Conservation (phyloP, 2,113 vertebrate genomes). For the Tringa solitaria region DNA sequence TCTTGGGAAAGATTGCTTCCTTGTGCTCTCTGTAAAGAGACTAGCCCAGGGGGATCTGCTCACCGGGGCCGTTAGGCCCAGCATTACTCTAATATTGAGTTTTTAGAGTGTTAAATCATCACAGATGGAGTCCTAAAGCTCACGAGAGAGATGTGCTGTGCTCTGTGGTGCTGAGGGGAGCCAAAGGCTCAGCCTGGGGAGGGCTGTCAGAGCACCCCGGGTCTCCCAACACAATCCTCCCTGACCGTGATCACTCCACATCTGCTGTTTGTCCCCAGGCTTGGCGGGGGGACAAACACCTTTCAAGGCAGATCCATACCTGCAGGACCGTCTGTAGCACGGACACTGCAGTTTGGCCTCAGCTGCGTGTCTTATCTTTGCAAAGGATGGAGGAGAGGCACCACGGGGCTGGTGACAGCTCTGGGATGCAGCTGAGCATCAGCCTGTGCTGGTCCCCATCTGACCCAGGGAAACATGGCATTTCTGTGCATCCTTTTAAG, state of each 20-base stretch:
- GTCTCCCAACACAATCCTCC: not conserved
- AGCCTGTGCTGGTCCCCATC: no score
- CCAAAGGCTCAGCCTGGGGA: not conserved
- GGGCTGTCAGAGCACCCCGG: no score
- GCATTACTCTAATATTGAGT: no score
- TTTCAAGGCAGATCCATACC: not conserved
- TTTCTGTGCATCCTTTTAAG: not conserved
- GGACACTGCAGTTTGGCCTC: not conserved
- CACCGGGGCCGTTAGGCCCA: not conserved
- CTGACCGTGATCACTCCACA: no score
- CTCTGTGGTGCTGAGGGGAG: not conserved
- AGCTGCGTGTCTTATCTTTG: not conserved
- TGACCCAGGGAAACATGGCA: fast-evolving
- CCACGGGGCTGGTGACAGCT: fast-evolving
- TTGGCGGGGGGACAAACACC: not conserved
- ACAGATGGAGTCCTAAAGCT: not conserved
- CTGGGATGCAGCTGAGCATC: not conserved
- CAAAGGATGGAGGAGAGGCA: not conserved
- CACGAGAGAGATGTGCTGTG: not conserved
- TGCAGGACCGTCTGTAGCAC: no score
- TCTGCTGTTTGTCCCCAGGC: not conserved
- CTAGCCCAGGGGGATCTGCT: not conserved
- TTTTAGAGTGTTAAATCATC: not conserved
- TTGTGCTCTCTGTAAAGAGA: no score
- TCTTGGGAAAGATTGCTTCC: not conserved